Percentiles rank a stretch among this genome's conserved stretches.
Conservation (phyloP, 2,113 vertebrate species). For the Tetrax tetrax region DNA sequence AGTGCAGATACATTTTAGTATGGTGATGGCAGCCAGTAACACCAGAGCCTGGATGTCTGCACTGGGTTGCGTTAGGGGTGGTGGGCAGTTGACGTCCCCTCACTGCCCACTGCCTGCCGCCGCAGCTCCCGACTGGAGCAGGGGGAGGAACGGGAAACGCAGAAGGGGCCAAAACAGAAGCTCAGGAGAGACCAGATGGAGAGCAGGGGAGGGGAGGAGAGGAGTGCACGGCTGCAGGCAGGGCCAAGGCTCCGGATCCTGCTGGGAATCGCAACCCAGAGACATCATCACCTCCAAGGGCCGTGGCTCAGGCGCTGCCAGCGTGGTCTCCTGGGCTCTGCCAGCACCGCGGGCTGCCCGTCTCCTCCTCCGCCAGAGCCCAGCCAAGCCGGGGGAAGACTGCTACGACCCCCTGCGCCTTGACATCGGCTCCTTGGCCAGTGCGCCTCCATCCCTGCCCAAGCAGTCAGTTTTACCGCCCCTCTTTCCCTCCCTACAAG, state of each 20-base stretch:
- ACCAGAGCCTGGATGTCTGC: not conserved
- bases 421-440: not conserved
- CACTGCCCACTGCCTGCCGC: not conserved
- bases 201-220: not conserved
- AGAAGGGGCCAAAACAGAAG: conserved; percentile 28
- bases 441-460: not conserved
- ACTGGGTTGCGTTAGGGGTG: not conserved
- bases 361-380: not conserved
- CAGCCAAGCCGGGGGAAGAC: not conserved
- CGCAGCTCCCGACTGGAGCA: not conserved
- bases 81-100: not conserved
- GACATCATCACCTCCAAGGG: not conserved
- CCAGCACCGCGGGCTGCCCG: not conserved
- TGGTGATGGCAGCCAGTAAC: conserved; percentile 24
- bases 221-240: not conserved
- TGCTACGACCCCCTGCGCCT: not conserved
- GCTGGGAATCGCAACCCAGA: not conserved
- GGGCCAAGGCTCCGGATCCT: not conserved
- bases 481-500: not conserved
- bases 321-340: not conserved
- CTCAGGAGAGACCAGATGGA: conserved; percentile 25
- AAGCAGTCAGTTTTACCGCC: not conserved
- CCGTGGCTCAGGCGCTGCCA: not conserved
- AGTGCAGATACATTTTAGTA: conserved; percentile 47
- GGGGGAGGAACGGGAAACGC: not conserved